Evolutionary conservation across 2,113 vertebrate genomes (phyloP).

Genomic region (Penelope pileata): DNA sequence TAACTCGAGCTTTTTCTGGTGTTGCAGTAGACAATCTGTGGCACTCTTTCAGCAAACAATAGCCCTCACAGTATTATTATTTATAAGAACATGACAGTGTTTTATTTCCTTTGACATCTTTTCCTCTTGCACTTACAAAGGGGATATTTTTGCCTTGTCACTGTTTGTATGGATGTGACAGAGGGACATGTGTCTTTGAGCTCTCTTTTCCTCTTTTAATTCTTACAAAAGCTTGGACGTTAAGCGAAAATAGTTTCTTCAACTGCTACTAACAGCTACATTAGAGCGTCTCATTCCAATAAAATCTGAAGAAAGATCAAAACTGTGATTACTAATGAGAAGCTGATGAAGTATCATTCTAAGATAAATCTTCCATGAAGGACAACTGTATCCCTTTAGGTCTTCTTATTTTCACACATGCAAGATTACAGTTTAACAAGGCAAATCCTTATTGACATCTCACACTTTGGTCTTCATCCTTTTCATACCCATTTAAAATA

Average conservation of each 20-base stretch:
- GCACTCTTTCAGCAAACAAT: not conserved
- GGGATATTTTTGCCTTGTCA: conserved; percentile 2
- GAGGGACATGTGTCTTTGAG: not conserved
- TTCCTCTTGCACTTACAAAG: not conserved
- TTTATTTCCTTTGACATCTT: conserved; percentile 19
- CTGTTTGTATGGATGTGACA: not conserved
- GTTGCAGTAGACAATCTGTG: not conserved
- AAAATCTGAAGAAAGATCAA: not conserved
- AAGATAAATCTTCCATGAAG: not conserved
- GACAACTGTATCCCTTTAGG: not conserved
- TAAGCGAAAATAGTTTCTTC: not conserved
- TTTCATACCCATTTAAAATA: not conserved
- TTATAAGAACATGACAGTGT: not conserved
- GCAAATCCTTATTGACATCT: conserved; percentile 18
- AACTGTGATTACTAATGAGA: not conserved
- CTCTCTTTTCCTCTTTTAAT: not conserved
- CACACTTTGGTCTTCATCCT: not conserved
- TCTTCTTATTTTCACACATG: not conserved
- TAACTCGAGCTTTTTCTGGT: not conserved
- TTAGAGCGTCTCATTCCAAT: not conserved
- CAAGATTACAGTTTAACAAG: conserved; percentile 1
- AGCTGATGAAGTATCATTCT: not conserved
- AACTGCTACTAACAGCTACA: not conserved
- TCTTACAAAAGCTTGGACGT: not conserved
- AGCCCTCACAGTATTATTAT: not conserved